phyloP scores from a whole-genome alignment of 2,888 invertebrate genomes.

The Steinernema carpocapsae region DNA sequence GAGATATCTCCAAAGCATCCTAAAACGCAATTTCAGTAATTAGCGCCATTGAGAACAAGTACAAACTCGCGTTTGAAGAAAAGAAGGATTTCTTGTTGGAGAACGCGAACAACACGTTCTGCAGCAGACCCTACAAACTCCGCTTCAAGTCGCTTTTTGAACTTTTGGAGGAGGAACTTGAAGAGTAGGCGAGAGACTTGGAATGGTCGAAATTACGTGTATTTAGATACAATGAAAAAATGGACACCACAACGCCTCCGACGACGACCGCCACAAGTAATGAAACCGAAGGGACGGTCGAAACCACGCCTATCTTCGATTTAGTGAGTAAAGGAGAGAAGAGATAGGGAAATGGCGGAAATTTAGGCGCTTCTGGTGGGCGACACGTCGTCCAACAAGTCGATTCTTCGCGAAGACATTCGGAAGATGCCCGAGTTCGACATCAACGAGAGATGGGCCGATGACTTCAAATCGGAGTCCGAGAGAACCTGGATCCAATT shows the following conservation, averaged over 20 bases:
- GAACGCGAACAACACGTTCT: constrained; percentile 62
- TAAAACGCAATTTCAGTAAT: constrained; percentile 48
- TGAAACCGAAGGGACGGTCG: constrained; percentile 39
- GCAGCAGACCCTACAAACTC: constrained; percentile 66
- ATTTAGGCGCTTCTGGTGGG: constrained; percentile 26
- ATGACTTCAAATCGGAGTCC: constrained; percentile 24
- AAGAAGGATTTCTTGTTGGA: constrained; percentile 53
- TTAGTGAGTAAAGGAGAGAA: constrained; percentile 38
- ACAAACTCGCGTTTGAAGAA: constrained; percentile 52
- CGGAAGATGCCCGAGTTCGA: constrained; percentile 20
- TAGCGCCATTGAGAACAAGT: constrained; percentile 51
- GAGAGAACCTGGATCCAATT: constrained; percentile 38
- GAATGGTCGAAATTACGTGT: no score
- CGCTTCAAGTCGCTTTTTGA: constrained; percentile 44
- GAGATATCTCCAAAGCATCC: neutral
- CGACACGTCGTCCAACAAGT: constrained; percentile 18
- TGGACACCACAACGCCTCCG: constrained; percentile 57
- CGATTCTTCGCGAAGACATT: constrained; percentile 33
- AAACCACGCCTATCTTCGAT: constrained; percentile 48
- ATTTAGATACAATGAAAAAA: constrained; percentile 50
- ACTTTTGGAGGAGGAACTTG: constrained; percentile 38
- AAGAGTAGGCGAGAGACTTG: neutral
- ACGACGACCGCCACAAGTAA: constrained; percentile 50
- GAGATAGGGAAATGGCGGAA: neutral
- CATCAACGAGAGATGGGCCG: constrained; percentile 31